These are phyloP conservation scores for Coendou prehensilis DNA, from an alignment of 2,797 vertebrate genomes.

Conservation along the genomic window DNA sequence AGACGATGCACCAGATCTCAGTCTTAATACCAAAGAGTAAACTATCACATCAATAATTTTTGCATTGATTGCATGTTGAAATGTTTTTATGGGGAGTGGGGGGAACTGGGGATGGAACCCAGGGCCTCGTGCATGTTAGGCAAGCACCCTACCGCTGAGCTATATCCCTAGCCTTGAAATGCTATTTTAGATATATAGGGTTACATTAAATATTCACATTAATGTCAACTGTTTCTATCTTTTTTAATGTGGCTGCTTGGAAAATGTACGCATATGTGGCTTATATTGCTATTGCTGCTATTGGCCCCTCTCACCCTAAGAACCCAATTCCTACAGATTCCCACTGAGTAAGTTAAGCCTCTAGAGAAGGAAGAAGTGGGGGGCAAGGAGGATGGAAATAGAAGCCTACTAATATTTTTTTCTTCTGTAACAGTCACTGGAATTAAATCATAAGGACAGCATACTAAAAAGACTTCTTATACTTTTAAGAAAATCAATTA, in stretches of 20 bases:
- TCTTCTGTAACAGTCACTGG: slow-evolving; percentile 54
- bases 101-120: neutral
- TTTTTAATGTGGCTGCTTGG: slow-evolving; percentile 54
- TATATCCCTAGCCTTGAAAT: neutral
- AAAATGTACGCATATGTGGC: neutral
- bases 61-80: slow-evolving; percentile 16
- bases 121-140: neutral
- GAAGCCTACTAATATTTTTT: slow-evolving; percentile 13
- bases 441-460: slow-evolving; percentile 65
- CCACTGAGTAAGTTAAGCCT: slow-evolving; percentile 33
- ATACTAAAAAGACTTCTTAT: slow-evolving; percentile 63
- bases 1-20: neutral
- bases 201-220: slow-evolving; percentile 48
- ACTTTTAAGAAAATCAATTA: slow-evolving; percentile 58
- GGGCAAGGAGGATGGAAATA: neutral
- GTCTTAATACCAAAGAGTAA: neutral
- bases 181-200: slow-evolving; percentile 21
- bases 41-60: slow-evolving; percentile 13
- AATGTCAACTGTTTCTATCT: slow-evolving; percentile 13
- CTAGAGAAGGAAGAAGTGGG: slow-evolving; percentile 38
- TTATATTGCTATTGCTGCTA: slow-evolving; percentile 49
- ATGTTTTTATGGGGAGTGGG: neutral
- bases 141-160: neutral
- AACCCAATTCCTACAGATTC: slow-evolving; percentile 53
- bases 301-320: slow-evolving; percentile 38